phyloP scores from a whole-genome alignment of 2,113 vertebrate genomes.

The Aepyceros melampus region DNA sequence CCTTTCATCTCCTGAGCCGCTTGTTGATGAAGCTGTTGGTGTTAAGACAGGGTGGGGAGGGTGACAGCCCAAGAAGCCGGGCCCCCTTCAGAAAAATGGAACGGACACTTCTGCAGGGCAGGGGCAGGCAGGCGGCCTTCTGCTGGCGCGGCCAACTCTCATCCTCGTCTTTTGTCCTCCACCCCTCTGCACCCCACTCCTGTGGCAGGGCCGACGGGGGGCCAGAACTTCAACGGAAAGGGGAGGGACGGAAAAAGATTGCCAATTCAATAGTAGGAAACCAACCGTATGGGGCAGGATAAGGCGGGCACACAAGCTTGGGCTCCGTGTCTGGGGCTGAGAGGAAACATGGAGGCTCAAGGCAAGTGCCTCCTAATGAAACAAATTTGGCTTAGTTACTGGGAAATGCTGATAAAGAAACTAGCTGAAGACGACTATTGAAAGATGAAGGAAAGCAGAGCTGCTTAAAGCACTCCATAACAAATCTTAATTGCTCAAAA shows the following conservation, averaged over 20 bases:
- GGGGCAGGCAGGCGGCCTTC: background rate
- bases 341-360: background rate
- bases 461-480: constrained; percentile 28
- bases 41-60: background rate
- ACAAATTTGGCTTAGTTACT: background rate
- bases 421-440: background rate
- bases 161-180: background rate
- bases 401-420: background rate
- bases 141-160: background rate
- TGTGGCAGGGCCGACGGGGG: background rate
- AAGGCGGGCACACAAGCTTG: background rate
- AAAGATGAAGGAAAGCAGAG: background rate
- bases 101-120: constrained; percentile 26
- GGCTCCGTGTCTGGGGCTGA: background rate
- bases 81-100: constrained; percentile 63
- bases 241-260: background rate
- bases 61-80: background rate
- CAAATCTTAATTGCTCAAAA: constrained; percentile 55
- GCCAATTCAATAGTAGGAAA: constrained; percentile 34
- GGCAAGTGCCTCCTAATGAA: background rate
- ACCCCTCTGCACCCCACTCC: background rate
- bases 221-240: background rate
- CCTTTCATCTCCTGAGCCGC: background rate
- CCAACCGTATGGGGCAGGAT: background rate
- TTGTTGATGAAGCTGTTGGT: constrained; percentile 69